A percentile compares a stretch with the other conserved stretches of the same genome.
phyloP scores from a whole-genome alignment of 2,888 invertebrate species.

The Eilema griseolum region DNA sequence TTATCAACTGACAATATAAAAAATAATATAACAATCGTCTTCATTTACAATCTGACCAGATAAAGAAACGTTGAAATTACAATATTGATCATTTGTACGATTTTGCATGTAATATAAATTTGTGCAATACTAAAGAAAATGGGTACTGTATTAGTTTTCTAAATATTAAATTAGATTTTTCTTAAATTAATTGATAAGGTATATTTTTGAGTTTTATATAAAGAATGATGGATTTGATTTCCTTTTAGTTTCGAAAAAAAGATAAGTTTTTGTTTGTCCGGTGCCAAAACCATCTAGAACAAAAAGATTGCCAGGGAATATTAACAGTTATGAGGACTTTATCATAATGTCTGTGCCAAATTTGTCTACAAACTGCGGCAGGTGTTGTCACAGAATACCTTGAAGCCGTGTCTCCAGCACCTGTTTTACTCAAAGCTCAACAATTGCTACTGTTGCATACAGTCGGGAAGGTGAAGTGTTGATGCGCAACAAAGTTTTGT shows the following conservation, averaged over 20 bases:
- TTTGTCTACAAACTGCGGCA: constrained; percentile 64
- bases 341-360: constrained; percentile 79
- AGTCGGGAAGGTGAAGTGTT: constrained; percentile 1
- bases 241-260: constrained; percentile 52
- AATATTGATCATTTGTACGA: constrained; percentile 65
- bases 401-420: constrained; percentile 7
- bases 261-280: constrained; percentile 51
- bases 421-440: constrained; percentile 9
- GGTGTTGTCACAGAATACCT: constrained; percentile 40
- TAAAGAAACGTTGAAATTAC: constrained; percentile 35
- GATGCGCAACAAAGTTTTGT: constrained; percentile 43
- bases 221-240: constrained; percentile 64
- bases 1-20: constrained; percentile 37
- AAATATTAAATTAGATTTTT: constrained; percentile 70
- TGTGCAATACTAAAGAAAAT: constrained; percentile 78
- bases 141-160: constrained; percentile 75
- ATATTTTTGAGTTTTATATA: constrained; percentile 67
- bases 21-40: constrained; percentile 18
- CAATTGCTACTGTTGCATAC: constrained; percentile 1
- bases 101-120: constrained; percentile 77
- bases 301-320: constrained; percentile 58
- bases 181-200: constrained; percentile 66
- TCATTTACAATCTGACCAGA: constrained; percentile 43
- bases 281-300: constrained; percentile 82
- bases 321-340: constrained; percentile 61